Base-by-base conservation (phyloP, 2,113 vertebrate genomes). In the Periophthalmus modestus region DNA sequence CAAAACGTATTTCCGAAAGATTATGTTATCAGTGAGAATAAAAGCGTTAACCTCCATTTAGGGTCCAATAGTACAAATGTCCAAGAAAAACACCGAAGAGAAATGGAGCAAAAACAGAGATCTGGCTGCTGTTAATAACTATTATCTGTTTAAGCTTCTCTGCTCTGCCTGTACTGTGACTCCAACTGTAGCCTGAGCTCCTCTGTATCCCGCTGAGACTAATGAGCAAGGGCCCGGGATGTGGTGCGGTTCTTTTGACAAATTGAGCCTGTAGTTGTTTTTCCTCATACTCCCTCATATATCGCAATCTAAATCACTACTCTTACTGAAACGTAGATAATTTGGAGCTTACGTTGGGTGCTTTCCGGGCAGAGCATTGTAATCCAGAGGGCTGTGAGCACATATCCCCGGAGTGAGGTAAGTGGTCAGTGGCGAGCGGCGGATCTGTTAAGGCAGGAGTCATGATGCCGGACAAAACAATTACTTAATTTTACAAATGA, bases 401-500 rank as follows among this genome's bases (percentile, higher is more conserved):
- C 88, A 91, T 87, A 86, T 87, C 81, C 86, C 86, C 76, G 81
- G 88, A 89, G 89, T 83, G 84, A 88, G 85, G 87, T 86, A 81
- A 89, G 81, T 59, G 78, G 83, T 73, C 50, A 50, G 84, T 77
- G 84, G 88, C 85, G 87, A 85, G 65, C 34, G 68, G 77, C 74
- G 7, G 81, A 88, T 93, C 93, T 92, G 89, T 94, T 94, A 94
- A 55, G 91, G 87, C 39, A 90, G 82, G 82, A 93, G 87, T 91
- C 86, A 93, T 92, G 90, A 84, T 65, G 50, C 78, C 69, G 91
- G 92, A 93, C 94, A 93, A 93, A 93, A 92, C 93, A 91, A 93
- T 92, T 93, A 88, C 90, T 94, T 94, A 92, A 94, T 92, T 93
- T 94, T 94, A 94, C 87, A 95, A 95, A 95, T 94, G 93, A 93